phyloP scores from a whole-genome alignment of 92 coral and sea anemone species.

The Blastomussa wellsi region DNA sequence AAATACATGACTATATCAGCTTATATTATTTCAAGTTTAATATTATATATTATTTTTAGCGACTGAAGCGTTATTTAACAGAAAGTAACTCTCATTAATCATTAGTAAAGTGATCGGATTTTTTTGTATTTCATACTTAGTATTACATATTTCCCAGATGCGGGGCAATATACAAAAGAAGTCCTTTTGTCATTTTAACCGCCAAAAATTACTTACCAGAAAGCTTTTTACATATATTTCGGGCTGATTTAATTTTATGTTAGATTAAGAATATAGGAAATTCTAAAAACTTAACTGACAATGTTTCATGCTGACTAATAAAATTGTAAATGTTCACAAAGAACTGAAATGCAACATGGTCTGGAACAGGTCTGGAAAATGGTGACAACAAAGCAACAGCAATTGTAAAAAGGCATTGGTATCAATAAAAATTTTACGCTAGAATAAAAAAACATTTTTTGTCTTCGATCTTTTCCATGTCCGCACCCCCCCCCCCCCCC shows the following conservation, averaged over 20 bases:
- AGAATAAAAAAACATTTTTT: neutral
- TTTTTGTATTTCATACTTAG: conserved; percentile 10
- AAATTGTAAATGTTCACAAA: neutral
- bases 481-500: too few relatives aligned
- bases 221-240: neutral
- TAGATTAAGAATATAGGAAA: neutral
- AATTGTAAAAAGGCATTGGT: conserved; percentile 1
- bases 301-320: too few relatives aligned
- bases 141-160: neutral
- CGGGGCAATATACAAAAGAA: neutral
- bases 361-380: neutral
- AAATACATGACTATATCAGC: neutral
- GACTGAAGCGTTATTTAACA: neutral
- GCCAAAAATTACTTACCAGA: neutral
- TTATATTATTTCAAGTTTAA: neutral
- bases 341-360: neutral
- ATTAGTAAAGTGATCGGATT: neutral
- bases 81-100: neutral
- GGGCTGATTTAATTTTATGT: neutral
- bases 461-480: neutral
- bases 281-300: neutral
- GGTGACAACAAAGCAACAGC: neutral
- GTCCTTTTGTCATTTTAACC: neutral
- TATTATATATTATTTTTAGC: neutral
- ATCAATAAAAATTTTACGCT: neutral